phyloP scores from a whole-genome alignment of 2,113 vertebrate species.

The Labrus mixtus region DNA sequence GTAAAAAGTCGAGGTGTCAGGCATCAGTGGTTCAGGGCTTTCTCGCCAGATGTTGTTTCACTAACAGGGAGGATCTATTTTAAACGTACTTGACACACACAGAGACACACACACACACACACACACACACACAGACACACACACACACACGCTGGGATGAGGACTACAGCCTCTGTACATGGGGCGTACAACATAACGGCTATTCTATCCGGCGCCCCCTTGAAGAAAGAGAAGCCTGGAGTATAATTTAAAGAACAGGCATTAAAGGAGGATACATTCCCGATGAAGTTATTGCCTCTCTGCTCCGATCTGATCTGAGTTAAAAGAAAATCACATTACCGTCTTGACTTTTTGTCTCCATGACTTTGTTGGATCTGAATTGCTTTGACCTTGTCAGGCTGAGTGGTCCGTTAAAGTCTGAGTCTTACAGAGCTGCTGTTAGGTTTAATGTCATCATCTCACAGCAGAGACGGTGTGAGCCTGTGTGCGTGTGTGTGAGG shows the following conservation, averaged over 20 bases:
- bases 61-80: not conserved
- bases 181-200: not conserved
- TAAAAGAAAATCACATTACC: no score
- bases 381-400: no score
- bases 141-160: not conserved
- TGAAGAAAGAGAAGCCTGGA: not conserved
- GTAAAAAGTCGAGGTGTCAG: not conserved
- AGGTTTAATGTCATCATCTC: conserved; percentile 28
- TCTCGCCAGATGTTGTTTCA: not conserved
- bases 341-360: no score
- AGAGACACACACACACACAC: not conserved
- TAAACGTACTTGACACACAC: not conserved
- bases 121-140: not conserved
- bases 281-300: no score
- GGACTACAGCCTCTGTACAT: no score
- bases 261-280: no score
- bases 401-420: no score
- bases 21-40: not conserved
- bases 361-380: not conserved
- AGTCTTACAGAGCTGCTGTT: no score
- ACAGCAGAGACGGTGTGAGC: not conserved
- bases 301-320: no score
- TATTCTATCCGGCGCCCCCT: not conserved
- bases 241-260: no score
- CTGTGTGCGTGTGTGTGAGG: not conserved